Evolutionary conservation across 1,140 invertebrate species (phyloP), one percentile per base, ranked within the genome.

Genomic region (Thereuonema tuberculata): DNA sequence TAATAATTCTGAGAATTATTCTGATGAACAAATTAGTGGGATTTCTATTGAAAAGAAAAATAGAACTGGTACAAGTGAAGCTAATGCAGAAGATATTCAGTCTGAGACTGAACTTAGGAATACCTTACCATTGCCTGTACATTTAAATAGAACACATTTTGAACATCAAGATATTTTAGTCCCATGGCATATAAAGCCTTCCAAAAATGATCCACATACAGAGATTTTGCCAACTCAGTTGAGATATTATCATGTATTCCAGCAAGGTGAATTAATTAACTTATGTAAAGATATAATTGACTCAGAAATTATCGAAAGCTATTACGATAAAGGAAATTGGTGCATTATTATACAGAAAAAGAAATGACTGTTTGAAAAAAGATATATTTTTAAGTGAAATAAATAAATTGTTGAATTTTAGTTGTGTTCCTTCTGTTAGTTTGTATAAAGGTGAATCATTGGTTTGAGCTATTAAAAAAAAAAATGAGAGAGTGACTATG

Each of bases 281-380:
- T 71, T 97, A 21, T 85, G 93, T 63, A 68, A 69, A 9, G 67
- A 78, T 59, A 61, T 88, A 29, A 48, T 73, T 0, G 69, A 72
- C 29, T 70, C 84, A 5, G 65, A 67, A 21, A 74, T 94, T 1
- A 63, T 82, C n/a, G 75, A 81, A 25, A 81, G 79, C 66, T 96
- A 87, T 75, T 96, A 95, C 70, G 93, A 97, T 75, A 86, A 96
- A 75, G 93, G 93, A 17, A 97, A 98, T 75, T 96, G 93, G 89
- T 96, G 93, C 77, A 77, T 87, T 17, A 76, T 90, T 65, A 77
- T 93, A 65, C 70, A 83, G 69, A 85, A 89, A 28, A 9, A 9
- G 17, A 37, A 17, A 37, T 37, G 17, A 17, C 31, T 9, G 31
- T 37, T n/a, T n/a, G n/a, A n/a, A n/a, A n/a, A n/a, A n/a, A n/a